Percentiles rank a stretch among this genome's conserved stretches.
These are phyloP conservation scores for Globicephala melas DNA, from an alignment of 2,113 vertebrate species.

Conservation along the genomic window DNA sequence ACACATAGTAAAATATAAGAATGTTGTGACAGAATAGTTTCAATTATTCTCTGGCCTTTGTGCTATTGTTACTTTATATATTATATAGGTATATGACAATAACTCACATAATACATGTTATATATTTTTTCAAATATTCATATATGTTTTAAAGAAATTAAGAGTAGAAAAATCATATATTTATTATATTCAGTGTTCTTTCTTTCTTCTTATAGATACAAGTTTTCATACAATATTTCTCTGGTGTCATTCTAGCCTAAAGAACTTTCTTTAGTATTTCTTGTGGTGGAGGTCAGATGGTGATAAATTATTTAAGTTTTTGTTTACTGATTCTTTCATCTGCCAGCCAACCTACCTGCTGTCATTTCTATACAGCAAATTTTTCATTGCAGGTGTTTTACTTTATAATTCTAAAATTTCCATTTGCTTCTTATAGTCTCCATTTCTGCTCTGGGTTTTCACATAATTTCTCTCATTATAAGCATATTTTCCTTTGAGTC, in stretches of 20 bases:
- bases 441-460: background rate
- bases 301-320: slow-evolving; percentile 3
- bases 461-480: background rate
- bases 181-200: background rate
- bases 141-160: background rate
- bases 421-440: background rate
- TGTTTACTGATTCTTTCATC: background rate
- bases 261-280: background rate
- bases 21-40: background rate
- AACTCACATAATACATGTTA: background rate
- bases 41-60: background rate
- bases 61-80: background rate
- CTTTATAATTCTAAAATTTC: background rate
- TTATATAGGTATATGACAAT: background rate
- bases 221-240: background rate
- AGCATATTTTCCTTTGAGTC: background rate
- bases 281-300: background rate
- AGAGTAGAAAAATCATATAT: background rate
- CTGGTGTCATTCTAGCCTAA: background rate
- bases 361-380: background rate
- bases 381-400: background rate
- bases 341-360: background rate
- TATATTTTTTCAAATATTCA: background rate
- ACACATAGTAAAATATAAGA: background rate
- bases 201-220: background rate